Evolutionary conservation across 2,888 invertebrate genomes (phyloP), one percentile per base, ranked within the genome.

Genomic region (Colletes collaris): DNA sequence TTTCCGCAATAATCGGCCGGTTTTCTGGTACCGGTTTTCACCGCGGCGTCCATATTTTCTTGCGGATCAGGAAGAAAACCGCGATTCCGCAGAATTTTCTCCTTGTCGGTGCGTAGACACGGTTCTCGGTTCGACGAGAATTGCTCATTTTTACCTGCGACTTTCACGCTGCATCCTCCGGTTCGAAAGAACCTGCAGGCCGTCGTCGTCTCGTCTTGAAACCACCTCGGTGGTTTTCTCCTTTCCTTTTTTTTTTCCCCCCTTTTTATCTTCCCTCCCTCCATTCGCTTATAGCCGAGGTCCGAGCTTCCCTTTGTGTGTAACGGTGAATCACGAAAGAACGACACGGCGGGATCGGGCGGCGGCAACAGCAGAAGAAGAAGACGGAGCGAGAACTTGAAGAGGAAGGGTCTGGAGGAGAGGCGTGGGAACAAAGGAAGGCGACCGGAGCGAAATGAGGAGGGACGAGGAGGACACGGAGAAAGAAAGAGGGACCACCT

Each of bases 361-460:
- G 44, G 44, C 8, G 8, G 79, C 79, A 76, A 66, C 81, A 79
- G 71, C 65, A 70, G 76, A 71, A 71, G 75, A 55, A 46, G 62
- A 53, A 19, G 49, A 49, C 16, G 44, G n/a, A 44, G 46, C 8
- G 13, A 50, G 49, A 69, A 50, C 58, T 53, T 8, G 19, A 63
- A 74, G 69, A 75, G 68, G 79, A 80, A 76, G 65, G 69, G 81
- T 79, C 82, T 81, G 84, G 44, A 79, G 79, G 85, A 88, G 88
- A 83, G 88, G 87, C 91, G 91, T 91, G 91, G 91, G 92, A 92
- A 92, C 92, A 91, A 92, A 92, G 91, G 88, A 90, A 87, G 88
- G 88, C 89, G 87, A 85, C 87, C 68, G 7, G 62, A 74, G 67
- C 66, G 70, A 77, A 71, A 82, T 71, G 78, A 82, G 73, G 55